A percentile compares a stretch with the other conserved stretches of the same genome.
Conservation (phyloP, 2,797 vertebrate genomes). For the Mormyrops attenuatus region DNA sequence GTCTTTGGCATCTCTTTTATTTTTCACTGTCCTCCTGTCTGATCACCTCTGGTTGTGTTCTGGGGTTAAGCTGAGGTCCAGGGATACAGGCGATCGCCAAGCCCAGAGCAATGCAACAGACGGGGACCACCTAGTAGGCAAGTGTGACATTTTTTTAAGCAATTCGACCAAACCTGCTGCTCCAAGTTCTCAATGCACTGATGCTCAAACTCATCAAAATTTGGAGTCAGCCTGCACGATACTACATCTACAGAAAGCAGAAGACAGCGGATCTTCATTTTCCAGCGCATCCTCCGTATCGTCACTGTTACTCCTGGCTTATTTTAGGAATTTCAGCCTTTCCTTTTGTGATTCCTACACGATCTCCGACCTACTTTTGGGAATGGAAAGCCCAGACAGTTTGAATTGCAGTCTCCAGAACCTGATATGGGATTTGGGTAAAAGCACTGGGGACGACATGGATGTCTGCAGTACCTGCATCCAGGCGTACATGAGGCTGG, state of each 20-base stretch:
- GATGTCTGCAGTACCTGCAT: slow-evolving; percentile 72
- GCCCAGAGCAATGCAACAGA: slow-evolving; percentile 37
- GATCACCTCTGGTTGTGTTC: slow-evolving; percentile 73
- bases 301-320: slow-evolving; percentile 67
- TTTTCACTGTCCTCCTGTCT: slow-evolving; percentile 71
- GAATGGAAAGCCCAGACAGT: slow-evolving; percentile 71
- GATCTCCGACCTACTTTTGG: slow-evolving; percentile 72
- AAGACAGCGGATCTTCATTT: slow-evolving; percentile 15
- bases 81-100: slow-evolving; percentile 37
- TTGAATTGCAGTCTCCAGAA: slow-evolving; percentile 72
- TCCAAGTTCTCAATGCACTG: slow-evolving; percentile 42
- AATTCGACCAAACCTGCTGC: slow-evolving; percentile 59
- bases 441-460: slow-evolving; percentile 53
- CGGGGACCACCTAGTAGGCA: slow-evolving; percentile 29
- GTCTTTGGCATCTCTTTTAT: slow-evolving; percentile 68
- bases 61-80: slow-evolving; percentile 57
- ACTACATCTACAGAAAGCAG: slow-evolving; percentile 35
- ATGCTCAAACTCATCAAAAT: slow-evolving; percentile 33
- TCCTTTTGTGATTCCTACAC: slow-evolving; percentile 75
- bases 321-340: slow-evolving; percentile 76
- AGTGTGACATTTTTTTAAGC: slow-evolving; percentile 52
- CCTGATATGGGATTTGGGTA: slow-evolving; percentile 62
- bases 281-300: slow-evolving; percentile 53
- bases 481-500: slow-evolving; percentile 72
- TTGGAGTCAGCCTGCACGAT: slow-evolving; percentile 54